phyloP scores from a whole-genome alignment of 2,113 vertebrate species.

The Dasypus novemcinctus region DNA sequence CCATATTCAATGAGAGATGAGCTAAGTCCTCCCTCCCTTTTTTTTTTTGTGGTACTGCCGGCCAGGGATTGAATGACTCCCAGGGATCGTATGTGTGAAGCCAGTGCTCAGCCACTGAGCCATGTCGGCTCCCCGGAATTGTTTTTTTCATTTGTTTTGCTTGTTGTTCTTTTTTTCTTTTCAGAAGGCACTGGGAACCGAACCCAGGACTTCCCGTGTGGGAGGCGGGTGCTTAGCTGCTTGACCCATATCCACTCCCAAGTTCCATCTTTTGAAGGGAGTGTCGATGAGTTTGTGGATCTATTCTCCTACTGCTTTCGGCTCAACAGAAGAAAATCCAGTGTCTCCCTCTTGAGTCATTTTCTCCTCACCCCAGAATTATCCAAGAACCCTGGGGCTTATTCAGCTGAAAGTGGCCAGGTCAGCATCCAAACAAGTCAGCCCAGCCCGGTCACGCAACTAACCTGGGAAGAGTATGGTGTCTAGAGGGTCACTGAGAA shows the following conservation, averaged over 20 bases:
- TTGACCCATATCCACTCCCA: no score
- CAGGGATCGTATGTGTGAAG: no score
- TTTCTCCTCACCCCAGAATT: background rate
- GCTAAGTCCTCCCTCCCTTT: background rate
- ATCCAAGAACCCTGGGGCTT: background rate
- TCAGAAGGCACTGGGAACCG: no score
- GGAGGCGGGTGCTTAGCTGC: no score
- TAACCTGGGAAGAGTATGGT: slow-evolving; percentile 15
- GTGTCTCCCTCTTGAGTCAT: background rate
- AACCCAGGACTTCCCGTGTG: no score
- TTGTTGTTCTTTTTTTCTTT: no score
- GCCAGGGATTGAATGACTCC: no score
- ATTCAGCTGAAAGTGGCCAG: background rate
- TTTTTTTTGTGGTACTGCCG: no score
- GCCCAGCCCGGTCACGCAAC: background rate
- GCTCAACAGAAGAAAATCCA: background rate
- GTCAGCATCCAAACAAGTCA: slow-evolving; percentile 26
- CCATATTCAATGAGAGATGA: background rate
- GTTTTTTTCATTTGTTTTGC: no score
- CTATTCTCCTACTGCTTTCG: background rate
- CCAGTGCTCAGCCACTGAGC: no score
- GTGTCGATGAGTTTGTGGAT: background rate
- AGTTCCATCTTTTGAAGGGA: background rate
- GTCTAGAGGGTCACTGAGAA: background rate
- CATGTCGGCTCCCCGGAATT: no score